These are phyloP conservation scores for Mustela lutreola DNA, from an alignment of 2,113 vertebrate genomes.

Conservation along the genomic window DNA sequence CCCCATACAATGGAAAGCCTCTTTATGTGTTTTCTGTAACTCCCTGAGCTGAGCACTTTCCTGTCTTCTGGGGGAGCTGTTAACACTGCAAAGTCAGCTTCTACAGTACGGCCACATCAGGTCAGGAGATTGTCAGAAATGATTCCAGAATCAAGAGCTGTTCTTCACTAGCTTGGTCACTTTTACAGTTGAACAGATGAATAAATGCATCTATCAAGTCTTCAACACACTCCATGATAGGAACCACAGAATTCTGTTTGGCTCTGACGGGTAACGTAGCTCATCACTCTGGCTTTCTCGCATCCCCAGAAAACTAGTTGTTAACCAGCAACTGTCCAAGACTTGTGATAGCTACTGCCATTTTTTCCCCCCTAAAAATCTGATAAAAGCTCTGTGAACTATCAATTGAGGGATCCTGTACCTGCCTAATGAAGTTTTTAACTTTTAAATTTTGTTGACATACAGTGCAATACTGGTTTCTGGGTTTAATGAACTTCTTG, in stretches of 20 bases:
- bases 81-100: neutral
- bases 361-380: neutral
- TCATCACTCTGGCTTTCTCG: neutral
- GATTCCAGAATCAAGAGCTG: neutral
- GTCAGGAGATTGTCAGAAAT: neutral
- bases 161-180: neutral
- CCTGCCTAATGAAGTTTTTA: neutral
- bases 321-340: neutral
- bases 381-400: neutral
- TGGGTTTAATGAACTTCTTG: neutral
- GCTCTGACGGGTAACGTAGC: neutral
- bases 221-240: neutral
- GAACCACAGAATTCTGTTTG: neutral
- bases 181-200: neutral
- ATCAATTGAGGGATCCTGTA: neutral
- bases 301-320: neutral
- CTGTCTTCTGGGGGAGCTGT: neutral
- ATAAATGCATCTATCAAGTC: neutral
- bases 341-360: neutral
- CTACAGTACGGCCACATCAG: neutral
- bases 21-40: neutral
- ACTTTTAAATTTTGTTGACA: neutral
- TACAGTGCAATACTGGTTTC: neutral
- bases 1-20: neutral
- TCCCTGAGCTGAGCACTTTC: neutral